Conservation (phyloP, 2,888 invertebrate species). For the Cacoxenus indagator region DNA sequence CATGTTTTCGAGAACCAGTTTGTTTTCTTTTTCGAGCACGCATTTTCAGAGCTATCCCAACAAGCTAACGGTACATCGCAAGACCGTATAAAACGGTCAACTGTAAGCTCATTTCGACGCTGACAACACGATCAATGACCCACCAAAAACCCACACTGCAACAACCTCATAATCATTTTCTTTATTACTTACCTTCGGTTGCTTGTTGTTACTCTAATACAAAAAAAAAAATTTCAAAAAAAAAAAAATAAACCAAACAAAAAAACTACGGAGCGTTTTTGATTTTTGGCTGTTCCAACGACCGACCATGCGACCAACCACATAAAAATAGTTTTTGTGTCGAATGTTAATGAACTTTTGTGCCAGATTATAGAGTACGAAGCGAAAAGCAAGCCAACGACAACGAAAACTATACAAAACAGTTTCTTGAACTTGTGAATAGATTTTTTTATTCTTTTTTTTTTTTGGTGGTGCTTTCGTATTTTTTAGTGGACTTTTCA, state of each 20-base stretch:
- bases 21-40: no score
- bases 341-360: conserved; percentile 68
- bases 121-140: conserved; percentile 47
- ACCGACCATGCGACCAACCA: conserved; percentile 21
- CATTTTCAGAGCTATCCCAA: conserved; percentile 59
- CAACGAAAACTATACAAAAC: conserved; percentile 40
- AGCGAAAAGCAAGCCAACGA: conserved; percentile 1
- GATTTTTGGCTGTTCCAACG: not conserved
- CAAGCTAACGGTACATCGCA: conserved; percentile 53
- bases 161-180: conserved; percentile 41
- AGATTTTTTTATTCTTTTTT: conserved; percentile 32
- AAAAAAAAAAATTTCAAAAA: conserved; percentile 23
- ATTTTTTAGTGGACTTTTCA: not conserved
- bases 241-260: conserved; percentile 8
- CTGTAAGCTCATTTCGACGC: not conserved
- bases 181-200: conserved; percentile 30
- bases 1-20: conserved; percentile 39
- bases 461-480: not conserved
- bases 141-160: conserved; percentile 20
- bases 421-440: conserved; percentile 54
- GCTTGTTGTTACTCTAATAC: conserved; percentile 28
- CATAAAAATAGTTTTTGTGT: conserved; percentile 54
- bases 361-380: conserved; percentile 52
- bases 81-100: conserved; percentile 11
- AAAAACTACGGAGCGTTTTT: not conserved